Evolutionary conservation across 2,113 vertebrate species (phyloP), one percentile per base, ranked within the genome.

Genomic region (Ageneiosus marmoratus): DNA sequence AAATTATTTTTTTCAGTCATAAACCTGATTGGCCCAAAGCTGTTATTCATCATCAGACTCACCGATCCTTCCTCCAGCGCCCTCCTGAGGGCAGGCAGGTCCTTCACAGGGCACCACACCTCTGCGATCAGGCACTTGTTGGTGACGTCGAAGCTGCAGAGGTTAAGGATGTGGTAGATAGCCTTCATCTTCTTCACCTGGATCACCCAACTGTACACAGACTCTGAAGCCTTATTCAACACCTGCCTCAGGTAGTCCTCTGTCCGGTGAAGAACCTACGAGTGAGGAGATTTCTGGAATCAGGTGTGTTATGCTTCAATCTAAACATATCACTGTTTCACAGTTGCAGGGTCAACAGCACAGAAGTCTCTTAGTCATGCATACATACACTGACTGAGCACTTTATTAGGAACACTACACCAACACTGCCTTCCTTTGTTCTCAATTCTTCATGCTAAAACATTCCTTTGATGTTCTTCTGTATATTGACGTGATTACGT

Each of bases 101-200:
- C 96, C 0, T 90, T 88, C 81, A 98, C 92, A 0, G 98, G 97
- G 88, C 98, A 99, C 98, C 98, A 99, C 80, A 97, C 97, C 84
- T 99, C 98, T 0, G 98, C 97, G 0, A 99, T 99, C 69, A 99
- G 94, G 92, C 97, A 99, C 90, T 97, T 99, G 91, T 98, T 98
- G 18, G 98, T 99, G 72, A 99, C 97, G 18, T 99, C 98, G 2
- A 99, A 96, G 90, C 97, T 99, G 89, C 98, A 99, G 88, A 96
- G 92, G 91, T 99, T 99, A 53, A 99, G 95, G 77, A 96, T 96
- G 15, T 98, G 98, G 88, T 99, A 99, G 85, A 99, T 97, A 87
- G 98, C 97, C 88, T 99, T 99, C 97, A 99, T 98, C 90, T 99
- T 99, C 92, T 96, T 97, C 87, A 99, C 96, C 80, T 98, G 97